Base-by-base conservation (phyloP, 2,113 vertebrate species). In the Alethe castanea region DNA sequence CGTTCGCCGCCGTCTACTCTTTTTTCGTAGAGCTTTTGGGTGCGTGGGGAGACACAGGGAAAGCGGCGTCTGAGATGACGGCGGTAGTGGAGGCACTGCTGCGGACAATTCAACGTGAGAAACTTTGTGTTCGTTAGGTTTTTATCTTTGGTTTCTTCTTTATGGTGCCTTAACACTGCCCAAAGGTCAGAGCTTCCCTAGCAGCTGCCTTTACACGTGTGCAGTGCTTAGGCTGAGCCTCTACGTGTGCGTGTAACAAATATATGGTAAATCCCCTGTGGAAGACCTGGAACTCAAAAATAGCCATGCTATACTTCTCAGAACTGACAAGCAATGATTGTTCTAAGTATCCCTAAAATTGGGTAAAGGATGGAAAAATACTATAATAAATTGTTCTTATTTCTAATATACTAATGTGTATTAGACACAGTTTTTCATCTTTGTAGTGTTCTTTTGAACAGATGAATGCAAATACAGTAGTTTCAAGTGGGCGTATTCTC, bases 1-100 rank as follows among this genome's bases (percentile, higher is more conserved):
- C 2, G 1, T 9, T 44, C 35, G 1, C 11, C 12, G 28, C 36
- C 22, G 16, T 19, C 24, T 4, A 3, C 20, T 10, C 38, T 0
- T 14, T 11, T 42, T 16, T 15, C 0, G 8, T 2, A 5, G 66
- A n/a, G 35, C 56, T 38, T 6, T 4, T 1, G 26, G 42, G 17
- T 33, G 45, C 11, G 1, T 2, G 4, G 62, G 15, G 67, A 29
- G 29, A 5, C 45, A 0, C 7, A 0, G 48, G 6, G 38, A 22
- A 8, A 66, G 47, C 0, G 17, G 29, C 25, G 29, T 8, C 20
- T 15, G 47, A n/a, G 29, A 0, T 14, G n/a, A 19, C 18, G 50
- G 61, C 16, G 6, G 5, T 23, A 8, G 65, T 2, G 50, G 8
- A 45, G 44, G 29, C 56, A 0, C 13, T 42, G 33, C 78, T 25